Evolutionary conservation across 2,797 vertebrate species (phyloP).

Genomic region (Pseudochirops cupreus): DNA sequence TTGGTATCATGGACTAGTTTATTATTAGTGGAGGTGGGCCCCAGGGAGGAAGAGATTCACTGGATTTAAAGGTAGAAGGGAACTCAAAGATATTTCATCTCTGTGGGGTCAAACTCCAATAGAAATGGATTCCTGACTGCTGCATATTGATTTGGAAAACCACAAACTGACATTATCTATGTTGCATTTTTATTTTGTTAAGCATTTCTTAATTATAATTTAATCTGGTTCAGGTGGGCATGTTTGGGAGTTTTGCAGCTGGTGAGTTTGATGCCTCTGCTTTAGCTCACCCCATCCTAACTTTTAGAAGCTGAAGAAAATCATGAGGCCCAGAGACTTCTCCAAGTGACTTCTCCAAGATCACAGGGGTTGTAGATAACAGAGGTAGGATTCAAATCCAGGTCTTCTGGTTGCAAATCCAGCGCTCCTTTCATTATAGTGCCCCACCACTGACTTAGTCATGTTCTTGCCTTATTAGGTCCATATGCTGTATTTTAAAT

Average conservation of each 20-base stretch:
- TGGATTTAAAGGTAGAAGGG: neutral
- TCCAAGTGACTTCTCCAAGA: neutral
- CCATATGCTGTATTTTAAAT: neutral
- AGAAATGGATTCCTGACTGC: neutral
- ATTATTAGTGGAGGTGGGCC: neutral
- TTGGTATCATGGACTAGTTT: neutral
- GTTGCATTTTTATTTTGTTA: neutral
- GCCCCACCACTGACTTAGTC: neutral
- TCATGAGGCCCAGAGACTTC: neutral
- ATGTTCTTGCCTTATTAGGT: neutral
- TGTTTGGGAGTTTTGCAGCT: neutral
- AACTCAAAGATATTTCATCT: neutral
- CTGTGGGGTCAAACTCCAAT: neutral
- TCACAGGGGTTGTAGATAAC: no score
- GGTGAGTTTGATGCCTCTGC: neutral
- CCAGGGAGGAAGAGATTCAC: neutral
- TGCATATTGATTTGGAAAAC: neutral
- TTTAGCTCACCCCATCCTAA: neutral
- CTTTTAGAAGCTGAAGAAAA: neutral
- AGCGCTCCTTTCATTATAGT: neutral
- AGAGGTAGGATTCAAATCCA: neutral
- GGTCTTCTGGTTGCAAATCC: neutral
- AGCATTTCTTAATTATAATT: neutral
- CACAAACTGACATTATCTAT: neutral
- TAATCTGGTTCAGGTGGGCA: neutral